These are phyloP conservation scores for Phataginus tricuspis DNA, from an alignment of 2,797 vertebrate species.

Conservation along the genomic window DNA sequence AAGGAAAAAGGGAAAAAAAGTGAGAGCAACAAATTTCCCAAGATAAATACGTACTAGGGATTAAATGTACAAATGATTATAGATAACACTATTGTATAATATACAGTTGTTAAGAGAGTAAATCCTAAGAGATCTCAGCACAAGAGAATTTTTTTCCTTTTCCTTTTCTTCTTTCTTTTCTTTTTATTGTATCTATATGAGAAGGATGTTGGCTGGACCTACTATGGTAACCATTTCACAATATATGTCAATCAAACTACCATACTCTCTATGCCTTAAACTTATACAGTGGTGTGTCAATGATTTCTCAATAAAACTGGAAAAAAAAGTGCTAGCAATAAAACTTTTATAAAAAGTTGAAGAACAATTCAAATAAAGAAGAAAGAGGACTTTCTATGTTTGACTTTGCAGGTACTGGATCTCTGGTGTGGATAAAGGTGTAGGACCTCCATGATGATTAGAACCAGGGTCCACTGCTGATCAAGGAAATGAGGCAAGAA, in stretches of 20 bases:
- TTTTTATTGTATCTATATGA: background rate
- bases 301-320: background rate
- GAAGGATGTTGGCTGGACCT: background rate
- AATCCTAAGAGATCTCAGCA: background rate
- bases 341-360: background rate
- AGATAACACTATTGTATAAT: background rate
- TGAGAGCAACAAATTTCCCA: background rate
- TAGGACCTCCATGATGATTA: background rate
- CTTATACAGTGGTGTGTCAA: background rate
- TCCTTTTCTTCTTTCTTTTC: background rate
- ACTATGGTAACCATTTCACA: background rate
- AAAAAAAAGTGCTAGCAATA: background rate
- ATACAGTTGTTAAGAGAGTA: background rate
- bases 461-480: background rate
- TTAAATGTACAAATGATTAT: background rate
- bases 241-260: background rate
- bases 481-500: conserved; percentile 24
- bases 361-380: background rate
- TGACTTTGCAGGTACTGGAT: background rate
- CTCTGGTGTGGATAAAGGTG: background rate
- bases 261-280: background rate
- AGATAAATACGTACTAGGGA: background rate
- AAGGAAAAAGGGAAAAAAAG: background rate
- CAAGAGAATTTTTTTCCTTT: background rate
- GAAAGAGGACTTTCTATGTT: background rate